Evolutionary conservation across 2,113 vertebrate genomes (phyloP).

Genomic region (Desmodus rotundus): DNA sequence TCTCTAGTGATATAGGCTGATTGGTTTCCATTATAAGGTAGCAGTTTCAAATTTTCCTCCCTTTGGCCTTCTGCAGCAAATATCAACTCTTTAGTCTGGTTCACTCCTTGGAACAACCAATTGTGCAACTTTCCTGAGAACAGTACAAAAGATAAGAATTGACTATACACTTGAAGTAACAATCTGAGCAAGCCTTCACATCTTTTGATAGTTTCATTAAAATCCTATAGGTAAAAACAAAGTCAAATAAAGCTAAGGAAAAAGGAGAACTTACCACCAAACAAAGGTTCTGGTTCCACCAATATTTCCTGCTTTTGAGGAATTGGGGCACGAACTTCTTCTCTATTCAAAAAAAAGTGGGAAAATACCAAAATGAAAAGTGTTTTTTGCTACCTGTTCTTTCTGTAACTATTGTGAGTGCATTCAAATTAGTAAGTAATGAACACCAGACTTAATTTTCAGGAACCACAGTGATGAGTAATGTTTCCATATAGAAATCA

Average conservation of each 20-base stretch:
- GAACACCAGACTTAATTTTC: background rate
- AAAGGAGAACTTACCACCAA: constrained; percentile 89
- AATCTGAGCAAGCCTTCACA: background rate
- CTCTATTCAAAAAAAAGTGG: constrained; percentile 79
- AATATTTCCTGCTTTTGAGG: constrained; percentile 99
- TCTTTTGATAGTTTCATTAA: background rate
- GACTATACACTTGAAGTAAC: background rate
- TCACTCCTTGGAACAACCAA: background rate
- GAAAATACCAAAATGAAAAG: constrained; percentile 27
- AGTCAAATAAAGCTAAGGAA: background rate
- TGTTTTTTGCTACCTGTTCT: background rate
- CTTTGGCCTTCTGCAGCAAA: background rate
- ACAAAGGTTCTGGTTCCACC: constrained; percentile 97
- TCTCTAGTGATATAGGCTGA: background rate
- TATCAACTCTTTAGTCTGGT: background rate
- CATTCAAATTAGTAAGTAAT: constrained; percentile 36
- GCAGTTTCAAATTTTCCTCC: background rate
- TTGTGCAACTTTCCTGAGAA: background rate
- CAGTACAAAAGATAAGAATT: background rate
- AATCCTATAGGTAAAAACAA: constrained; percentile 5
- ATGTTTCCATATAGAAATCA: constrained; percentile 24
- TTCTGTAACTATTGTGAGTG: background rate
- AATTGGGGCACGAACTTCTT: constrained; percentile 97
- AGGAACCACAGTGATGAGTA: background rate
- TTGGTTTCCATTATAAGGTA: background rate